Percentiles rank a stretch among this genome's conserved stretches.
Evolutionary conservation across 2,113 vertebrate species (phyloP).

Genomic region (Meles meles): DNA sequence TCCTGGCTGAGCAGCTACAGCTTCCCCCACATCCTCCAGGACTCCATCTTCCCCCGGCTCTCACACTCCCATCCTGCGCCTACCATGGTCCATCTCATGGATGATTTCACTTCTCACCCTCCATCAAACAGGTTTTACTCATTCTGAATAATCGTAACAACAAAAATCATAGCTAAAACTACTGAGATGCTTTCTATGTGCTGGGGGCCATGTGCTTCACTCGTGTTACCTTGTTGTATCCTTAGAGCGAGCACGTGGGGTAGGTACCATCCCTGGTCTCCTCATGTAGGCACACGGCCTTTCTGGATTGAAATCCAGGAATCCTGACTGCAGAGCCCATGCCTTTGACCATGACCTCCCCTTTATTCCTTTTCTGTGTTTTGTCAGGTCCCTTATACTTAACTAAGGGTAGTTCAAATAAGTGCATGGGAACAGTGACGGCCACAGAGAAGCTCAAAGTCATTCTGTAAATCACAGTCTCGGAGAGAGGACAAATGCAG

Average conservation of each 20-base stretch:
- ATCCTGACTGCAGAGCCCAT: background rate
- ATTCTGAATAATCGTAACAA: background rate
- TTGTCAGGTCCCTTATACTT: background rate
- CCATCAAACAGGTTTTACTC: background rate
- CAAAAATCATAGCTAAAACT: background rate
- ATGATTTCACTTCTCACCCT: background rate
- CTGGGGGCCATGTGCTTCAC: background rate
- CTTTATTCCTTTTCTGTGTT: background rate
- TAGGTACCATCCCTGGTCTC: background rate
- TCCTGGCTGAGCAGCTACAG: background rate
- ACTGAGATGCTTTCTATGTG: background rate
- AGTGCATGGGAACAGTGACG: background rate
- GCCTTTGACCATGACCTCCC: background rate
- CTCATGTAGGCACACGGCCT: background rate
- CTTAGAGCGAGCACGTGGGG: accelerated
- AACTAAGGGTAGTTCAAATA: background rate
- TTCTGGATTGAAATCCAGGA: background rate
- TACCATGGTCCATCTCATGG: background rate
- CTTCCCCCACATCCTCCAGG: background rate
- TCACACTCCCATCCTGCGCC: background rate
- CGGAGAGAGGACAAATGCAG: background rate
- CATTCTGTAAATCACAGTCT: background rate
- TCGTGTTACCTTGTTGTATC: background rate
- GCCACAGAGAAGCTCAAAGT: background rate
- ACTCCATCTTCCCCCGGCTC: background rate